Base-by-base conservation (phyloP, 1,140 invertebrate genomes). In the Drosophila kikkawai region DNA sequence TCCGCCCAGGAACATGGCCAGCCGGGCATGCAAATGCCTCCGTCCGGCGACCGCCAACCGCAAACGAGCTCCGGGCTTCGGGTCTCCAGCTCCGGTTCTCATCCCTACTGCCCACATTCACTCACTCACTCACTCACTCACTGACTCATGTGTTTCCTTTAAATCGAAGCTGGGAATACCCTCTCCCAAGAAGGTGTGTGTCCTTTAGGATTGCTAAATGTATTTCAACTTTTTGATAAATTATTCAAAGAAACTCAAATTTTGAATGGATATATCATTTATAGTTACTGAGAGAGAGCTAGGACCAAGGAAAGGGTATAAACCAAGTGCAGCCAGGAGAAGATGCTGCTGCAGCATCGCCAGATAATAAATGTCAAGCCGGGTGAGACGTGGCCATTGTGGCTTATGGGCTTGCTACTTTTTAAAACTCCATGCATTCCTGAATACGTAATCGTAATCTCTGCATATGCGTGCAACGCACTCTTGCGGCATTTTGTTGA, bases 341-440 rank as follows among this genome's bases (percentile, higher is more conserved):
- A 69, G 70, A 73, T 44, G 58, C 66, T 22, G 45, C 19, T 26
- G 60, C 69, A 66, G 60, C 47, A 15, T 13, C 56, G 63, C 67
- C 78, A 81, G 81, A 85, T 88, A 90, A 90, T 90, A 88, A 88
- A 88, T 85, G 85, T 88, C 85, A 90, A 76, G 70, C 78, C 61
- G 77, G 78, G 56, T 76, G 82, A 88, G 81, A 88, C 82, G 85
- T 90, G 85, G 81, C 56, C 85, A 90, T 79, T 88, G 84, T 79
- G 80, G 84, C 85, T 88, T 81, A 88, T 83, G 85, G 67, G 84
- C 85, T 79, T 88, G 70, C 61, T 81, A 90, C 69, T 90, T 85
- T 85, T 86, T 59, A 80, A 80, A 88, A 69, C 80, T 88, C 70
- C 73, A 68, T 88, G 71, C 77, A 80, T 88, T 78, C 64, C 80